Evolutionary conservation across 2,113 vertebrate species (phyloP), one percentile per base, ranked within the genome.

Genomic region (Sinocyclocheilus maitianheensis): DNA sequence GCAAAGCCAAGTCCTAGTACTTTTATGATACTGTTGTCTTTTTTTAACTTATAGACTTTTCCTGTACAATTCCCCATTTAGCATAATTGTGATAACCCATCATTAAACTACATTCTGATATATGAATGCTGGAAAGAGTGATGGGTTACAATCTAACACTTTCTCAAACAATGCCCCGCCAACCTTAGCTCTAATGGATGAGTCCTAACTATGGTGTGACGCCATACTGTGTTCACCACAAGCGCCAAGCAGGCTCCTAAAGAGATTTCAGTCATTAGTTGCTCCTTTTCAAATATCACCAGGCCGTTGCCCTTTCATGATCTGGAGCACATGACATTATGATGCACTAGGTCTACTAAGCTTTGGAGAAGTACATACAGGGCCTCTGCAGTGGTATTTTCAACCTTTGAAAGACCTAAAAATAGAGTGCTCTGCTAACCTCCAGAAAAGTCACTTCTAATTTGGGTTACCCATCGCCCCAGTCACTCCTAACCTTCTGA

Each of bases 341-440:
- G 78, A 84, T 89, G 91, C 89, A 87, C 86, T 69, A 43, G 60
- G 84, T 89, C 79, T 85, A 88, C 81, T 90, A 92, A 93, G 90
- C 86, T 37, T 92, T 86, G 85, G 91, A 89, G 88, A 88, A 86
- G 88, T 85, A 77, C 76, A 86, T 85, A 51, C 65, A 88, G 86
- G 89, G 67, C 85, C 87, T 76, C 13, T 30, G 46, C 87, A 72
- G 82, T 86, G 86, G 85, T 91, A 89, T 93, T 92, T 94, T 93
- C 86, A 90, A 86, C 89, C 78, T 93, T 93, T 89, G 83, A 93
- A 85, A 83, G 65, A 76, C 63, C 94, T 94, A 94, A 93, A 95
- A 94, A 94, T 95, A 95, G 93, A 91, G 87, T n/a, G 79, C 89
- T 87, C 88, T 16, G 86, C 86, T 89, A 91, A 93, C 92, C 92